A percentile compares a stretch with the other conserved stretches of the same genome.
phyloP scores from a whole-genome alignment of 2,888 invertebrate species.

The Luffia ferchaultella region DNA sequence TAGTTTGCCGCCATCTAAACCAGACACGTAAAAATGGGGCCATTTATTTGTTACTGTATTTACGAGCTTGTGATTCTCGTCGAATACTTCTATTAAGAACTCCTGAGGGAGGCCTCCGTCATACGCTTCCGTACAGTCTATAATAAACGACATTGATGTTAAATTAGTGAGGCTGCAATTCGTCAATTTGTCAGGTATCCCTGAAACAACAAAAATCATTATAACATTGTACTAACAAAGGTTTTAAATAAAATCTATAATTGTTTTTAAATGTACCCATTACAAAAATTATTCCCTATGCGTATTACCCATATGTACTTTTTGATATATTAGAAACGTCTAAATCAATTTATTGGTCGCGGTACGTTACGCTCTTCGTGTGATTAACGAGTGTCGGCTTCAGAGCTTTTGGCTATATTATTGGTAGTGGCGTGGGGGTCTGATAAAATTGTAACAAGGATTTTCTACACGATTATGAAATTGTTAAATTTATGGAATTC shows the following conservation, averaged over 20 bases:
- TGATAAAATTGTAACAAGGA: not conserved
- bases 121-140: constrained; percentile 79
- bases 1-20: constrained; percentile 72
- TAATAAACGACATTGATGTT: constrained; percentile 74
- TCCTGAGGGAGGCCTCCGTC: constrained; percentile 79
- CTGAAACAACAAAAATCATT: constrained; percentile 35
- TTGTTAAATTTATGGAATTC: not conserved
- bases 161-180: constrained; percentile 80
- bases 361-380: not conserved
- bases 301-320: not conserved
- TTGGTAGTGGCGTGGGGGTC: not conserved
- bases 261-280: too few species aligned
- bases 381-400: not conserved
- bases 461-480: not conserved
- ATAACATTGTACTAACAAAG: too few species aligned
- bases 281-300: too few species aligned
- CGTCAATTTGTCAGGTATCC: constrained; percentile 75
- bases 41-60: constrained; percentile 62
- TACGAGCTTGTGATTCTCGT: constrained; percentile 55
- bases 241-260: too few species aligned
- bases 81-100: constrained; percentile 77
- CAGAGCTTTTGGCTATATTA: not conserved
- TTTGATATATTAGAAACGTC: not conserved
- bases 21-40: constrained; percentile 72
- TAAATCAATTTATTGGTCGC: not conserved